phyloP scores from a whole-genome alignment of 2,113 vertebrate species.

The Dasypus novemcinctus region DNA sequence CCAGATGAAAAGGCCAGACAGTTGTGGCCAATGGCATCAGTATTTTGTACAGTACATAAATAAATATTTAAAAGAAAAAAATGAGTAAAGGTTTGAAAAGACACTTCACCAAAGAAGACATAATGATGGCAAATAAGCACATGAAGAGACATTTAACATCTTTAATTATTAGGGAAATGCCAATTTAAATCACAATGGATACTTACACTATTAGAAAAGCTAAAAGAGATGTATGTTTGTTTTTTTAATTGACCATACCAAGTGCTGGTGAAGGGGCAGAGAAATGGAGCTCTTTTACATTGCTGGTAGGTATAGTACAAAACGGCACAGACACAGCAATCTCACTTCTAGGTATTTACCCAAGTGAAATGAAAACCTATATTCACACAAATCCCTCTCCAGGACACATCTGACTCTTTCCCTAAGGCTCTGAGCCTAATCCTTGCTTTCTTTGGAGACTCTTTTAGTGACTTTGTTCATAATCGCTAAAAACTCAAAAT shows the following conservation, averaged over 20 bases:
- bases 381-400: neutral
- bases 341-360: neutral
- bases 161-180: neutral
- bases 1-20: conserved; percentile 67
- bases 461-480: neutral
- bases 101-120: conserved; percentile 4
- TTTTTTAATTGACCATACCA: neutral
- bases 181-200: conserved; percentile 26
- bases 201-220: neutral
- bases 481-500: neutral
- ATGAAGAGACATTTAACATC: neutral
- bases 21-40: conserved; percentile 83
- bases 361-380: neutral
- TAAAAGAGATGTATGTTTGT: neutral
- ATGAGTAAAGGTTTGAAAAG: neutral
- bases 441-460: neutral
- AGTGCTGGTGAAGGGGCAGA: neutral
- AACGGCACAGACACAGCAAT: neutral
- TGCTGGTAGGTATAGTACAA: neutral
- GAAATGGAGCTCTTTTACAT: neutral
- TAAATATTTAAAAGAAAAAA: conserved; percentile 70
- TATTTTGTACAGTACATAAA: conserved; percentile 88
- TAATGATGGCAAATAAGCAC: neutral
- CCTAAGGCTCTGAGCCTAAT: neutral
- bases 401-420: neutral